A percentile compares a stretch with the other conserved stretches of the same genome.
These are phyloP conservation scores for Temnothorax longispinosus DNA, from an alignment of 1,140 invertebrate species.

Conservation along the genomic window DNA sequence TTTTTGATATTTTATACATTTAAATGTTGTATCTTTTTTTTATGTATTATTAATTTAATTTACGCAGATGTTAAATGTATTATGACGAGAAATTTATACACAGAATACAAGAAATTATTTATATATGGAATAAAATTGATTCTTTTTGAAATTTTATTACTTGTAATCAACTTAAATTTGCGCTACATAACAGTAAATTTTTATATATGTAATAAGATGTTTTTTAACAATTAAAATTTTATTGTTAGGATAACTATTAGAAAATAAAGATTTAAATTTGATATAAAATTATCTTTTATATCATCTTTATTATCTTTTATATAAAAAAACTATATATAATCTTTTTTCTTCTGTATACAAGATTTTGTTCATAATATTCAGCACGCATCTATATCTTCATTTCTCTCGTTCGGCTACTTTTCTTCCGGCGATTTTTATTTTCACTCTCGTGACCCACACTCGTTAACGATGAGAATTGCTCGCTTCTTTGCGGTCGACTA, in stretches of 20 bases:
- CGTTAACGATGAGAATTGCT: constrained; percentile 58
- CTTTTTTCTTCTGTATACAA: neutral
- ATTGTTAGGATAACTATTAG: neutral
- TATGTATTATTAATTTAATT: neutral
- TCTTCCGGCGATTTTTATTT: constrained; percentile 62
- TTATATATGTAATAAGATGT: neutral
- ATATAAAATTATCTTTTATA: neutral
- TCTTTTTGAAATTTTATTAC: neutral
- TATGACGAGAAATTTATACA: neutral
- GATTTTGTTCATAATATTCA: neutral
- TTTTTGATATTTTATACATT: neutral
- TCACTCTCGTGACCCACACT: constrained; percentile 44
- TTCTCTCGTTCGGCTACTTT: constrained; percentile 23
- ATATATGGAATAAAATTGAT: neutral
- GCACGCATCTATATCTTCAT: neutral
- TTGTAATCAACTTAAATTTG: neutral
- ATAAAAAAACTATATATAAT: neutral
- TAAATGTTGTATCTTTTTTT: neutral
- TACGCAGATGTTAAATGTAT: neutral
- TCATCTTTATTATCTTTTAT: neutral
- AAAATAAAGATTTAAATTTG: neutral
- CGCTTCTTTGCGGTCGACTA: constrained; percentile 25
- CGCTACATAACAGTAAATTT: neutral
- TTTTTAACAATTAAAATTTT: constrained; percentile 1
- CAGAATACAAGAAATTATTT: neutral